Conservation (phyloP, 2,113 vertebrate species). For the Nycticorax nycticorax region DNA sequence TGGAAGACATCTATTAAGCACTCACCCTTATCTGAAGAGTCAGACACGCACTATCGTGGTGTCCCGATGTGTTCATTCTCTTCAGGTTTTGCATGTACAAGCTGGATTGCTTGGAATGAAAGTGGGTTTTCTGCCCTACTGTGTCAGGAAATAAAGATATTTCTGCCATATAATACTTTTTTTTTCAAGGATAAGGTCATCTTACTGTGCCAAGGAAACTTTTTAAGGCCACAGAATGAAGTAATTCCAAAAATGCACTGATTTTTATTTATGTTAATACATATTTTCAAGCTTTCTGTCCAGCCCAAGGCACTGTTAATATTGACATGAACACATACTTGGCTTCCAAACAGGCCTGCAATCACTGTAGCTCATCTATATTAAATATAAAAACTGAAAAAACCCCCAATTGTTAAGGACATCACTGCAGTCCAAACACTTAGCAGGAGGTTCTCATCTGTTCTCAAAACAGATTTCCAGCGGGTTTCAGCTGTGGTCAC, state of each 20-base stretch:
- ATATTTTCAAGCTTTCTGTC: constrained; percentile 10
- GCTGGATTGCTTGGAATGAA: background rate
- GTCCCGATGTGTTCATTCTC: background rate
- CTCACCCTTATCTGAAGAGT: background rate
- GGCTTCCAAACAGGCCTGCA: background rate
- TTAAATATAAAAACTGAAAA: background rate
- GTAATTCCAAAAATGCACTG: background rate
- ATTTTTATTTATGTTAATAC: constrained; percentile 22
- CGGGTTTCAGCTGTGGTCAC: background rate
- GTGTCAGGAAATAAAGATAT: constrained; percentile 2
- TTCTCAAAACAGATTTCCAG: constrained; percentile 3
- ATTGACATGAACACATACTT: background rate
- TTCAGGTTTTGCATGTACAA: background rate
- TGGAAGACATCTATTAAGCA: background rate
- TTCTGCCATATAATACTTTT: background rate
- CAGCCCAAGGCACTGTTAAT: background rate
- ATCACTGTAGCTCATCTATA: background rate
- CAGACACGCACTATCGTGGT: background rate
- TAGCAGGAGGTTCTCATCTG: background rate
- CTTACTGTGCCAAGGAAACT: background rate
- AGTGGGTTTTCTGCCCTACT: background rate
- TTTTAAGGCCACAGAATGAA: constrained; percentile 10
- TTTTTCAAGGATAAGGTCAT: background rate
- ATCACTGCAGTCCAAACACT: background rate
- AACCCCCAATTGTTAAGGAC: background rate